phyloP scores from a whole-genome alignment of 1,140 invertebrate species.

The Cyclargus thomasi region DNA sequence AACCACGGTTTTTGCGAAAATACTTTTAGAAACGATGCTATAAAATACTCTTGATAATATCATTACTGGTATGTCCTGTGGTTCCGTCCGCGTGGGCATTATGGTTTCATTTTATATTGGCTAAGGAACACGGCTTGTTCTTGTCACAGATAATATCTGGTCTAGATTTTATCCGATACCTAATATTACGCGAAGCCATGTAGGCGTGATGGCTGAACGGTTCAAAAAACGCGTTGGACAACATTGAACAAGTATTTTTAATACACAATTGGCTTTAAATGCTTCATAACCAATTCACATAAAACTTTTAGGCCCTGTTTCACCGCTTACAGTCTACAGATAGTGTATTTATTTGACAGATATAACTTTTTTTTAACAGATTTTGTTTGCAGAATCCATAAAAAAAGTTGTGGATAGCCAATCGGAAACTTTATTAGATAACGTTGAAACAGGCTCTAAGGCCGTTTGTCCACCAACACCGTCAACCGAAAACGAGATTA shows the following conservation, averaged over 20 bases:
- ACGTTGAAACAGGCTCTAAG: too few relatives aligned
- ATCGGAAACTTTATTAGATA: too few relatives aligned
- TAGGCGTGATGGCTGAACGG: not conserved
- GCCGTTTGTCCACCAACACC: too few relatives aligned
- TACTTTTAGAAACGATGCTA: not conserved
- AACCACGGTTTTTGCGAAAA: not conserved
- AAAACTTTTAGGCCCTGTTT: too few relatives aligned
- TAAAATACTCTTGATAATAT: conserved; percentile 5
- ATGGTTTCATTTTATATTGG: conserved; percentile 14
- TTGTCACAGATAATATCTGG: conserved; percentile 10
- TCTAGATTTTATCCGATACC: conserved; percentile 14
- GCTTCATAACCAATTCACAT: not conserved
- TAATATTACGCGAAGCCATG: not conserved
- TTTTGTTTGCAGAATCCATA: too few relatives aligned
- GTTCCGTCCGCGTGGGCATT: conserved; percentile 6
- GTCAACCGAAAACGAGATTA: too few relatives aligned
- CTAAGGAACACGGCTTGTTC: conserved; percentile 8
- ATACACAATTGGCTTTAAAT: not conserved
- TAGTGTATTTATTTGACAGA: too few relatives aligned
- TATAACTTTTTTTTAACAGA: too few relatives aligned
- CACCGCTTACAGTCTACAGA: too few relatives aligned
- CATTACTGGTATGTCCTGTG: conserved; percentile 2
- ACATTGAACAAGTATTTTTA: not conserved
- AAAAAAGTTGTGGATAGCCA: too few relatives aligned
- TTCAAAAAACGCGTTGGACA: not conserved